Conservation (phyloP, 2,113 vertebrate species). For the Rhinolophus ferrumequinum region DNA sequence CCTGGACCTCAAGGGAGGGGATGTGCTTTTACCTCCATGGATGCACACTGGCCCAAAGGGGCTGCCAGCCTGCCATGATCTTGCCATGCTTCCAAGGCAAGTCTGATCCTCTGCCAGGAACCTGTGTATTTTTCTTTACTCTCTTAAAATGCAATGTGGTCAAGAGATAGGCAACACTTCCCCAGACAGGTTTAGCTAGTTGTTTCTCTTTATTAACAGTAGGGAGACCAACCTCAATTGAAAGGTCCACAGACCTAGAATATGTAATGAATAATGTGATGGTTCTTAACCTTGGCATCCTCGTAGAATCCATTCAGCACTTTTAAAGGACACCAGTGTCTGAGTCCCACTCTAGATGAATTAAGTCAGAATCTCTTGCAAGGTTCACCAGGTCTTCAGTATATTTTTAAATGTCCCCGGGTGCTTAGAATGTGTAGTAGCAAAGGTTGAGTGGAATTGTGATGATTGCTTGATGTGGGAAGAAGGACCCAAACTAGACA, state of each 20-base stretch:
- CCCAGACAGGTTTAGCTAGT: neutral
- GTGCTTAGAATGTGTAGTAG: neutral
- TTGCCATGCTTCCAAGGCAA: neutral
- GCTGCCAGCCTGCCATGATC: neutral
- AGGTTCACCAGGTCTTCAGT: neutral
- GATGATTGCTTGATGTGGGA: neutral
- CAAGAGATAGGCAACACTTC: neutral
- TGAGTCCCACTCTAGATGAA: neutral
- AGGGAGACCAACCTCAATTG: neutral
- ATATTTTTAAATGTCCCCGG: neutral
- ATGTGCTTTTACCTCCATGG: neutral
- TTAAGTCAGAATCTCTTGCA: slow-evolving; percentile 1
- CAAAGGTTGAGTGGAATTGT: neutral
- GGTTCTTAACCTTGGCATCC: neutral
- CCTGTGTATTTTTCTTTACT: neutral
- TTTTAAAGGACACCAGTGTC: neutral
- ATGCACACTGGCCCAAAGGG: neutral
- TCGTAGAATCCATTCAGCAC: neutral
- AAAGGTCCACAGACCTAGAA: neutral
- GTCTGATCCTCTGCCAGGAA: neutral
- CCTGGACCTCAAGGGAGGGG: neutral
- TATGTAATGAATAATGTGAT: neutral
- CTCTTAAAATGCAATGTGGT: neutral
- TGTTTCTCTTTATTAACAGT: neutral
- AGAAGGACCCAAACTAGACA: neutral